phyloP scores from a whole-genome alignment of 64 coral and sea anemone species.

The Dendronephthya gigantea region DNA sequence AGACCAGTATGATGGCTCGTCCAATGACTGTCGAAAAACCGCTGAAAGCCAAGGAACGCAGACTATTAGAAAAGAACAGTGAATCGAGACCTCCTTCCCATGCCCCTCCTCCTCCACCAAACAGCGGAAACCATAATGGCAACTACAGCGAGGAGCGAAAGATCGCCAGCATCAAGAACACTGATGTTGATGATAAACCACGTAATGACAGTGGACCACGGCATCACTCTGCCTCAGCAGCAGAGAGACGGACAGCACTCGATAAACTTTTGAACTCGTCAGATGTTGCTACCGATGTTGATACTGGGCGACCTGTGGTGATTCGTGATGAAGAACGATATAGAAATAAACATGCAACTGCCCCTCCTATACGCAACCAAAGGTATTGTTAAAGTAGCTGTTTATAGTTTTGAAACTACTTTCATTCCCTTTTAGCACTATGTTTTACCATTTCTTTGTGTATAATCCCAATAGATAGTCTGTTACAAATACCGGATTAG shows the following conservation, averaged over 20 bases:
- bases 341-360: too few relatives aligned
- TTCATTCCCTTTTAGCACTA: too few relatives aligned
- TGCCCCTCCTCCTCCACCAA: background rate
- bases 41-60: background rate
- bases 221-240: background rate
- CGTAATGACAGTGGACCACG: background rate
- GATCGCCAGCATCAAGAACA: background rate
- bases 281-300: background rate
- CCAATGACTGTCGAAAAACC: constrained; percentile 3
- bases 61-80: background rate
- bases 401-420: background rate
- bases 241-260: background rate
- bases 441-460: too few relatives aligned
- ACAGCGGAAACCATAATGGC: background rate
- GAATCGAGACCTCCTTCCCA: background rate
- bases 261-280: background rate
- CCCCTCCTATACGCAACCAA: background rate
- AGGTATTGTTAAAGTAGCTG: background rate
- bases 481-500: too few relatives aligned
- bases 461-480: too few relatives aligned
- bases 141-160: background rate
- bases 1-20: constrained; percentile 11
- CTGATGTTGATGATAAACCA: background rate
- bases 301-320: background rate
- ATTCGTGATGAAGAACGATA: background rate